A percentile compares a stretch with the other conserved stretches of the same genome.
phyloP scores from a whole-genome alignment of 2,113 vertebrate genomes.

The Panthera leo region DNA sequence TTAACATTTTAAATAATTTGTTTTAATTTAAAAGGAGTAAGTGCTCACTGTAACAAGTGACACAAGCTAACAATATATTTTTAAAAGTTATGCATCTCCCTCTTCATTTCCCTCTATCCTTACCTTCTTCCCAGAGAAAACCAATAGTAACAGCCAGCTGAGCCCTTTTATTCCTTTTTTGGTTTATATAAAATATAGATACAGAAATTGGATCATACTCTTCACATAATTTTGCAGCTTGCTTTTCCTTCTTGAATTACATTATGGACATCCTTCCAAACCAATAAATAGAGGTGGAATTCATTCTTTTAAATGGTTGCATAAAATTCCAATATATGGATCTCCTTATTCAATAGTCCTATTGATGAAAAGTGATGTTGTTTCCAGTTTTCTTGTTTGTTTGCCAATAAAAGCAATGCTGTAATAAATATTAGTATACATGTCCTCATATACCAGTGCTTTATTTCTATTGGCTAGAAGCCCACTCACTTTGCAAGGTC shows the following conservation, averaged over 20 bases:
- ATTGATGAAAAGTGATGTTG: slow-evolving; percentile 4
- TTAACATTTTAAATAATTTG: slow-evolving; percentile 18
- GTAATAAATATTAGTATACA: slow-evolving; percentile 31
- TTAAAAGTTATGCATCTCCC: neutral
- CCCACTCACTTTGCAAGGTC: neutral
- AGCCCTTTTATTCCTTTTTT: neutral
- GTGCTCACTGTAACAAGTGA: neutral
- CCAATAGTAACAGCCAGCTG: neutral
- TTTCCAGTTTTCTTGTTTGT: slow-evolving; percentile 26
- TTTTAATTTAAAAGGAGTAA: neutral
- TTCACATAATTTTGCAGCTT: slow-evolving; percentile 5
- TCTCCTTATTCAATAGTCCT: slow-evolving; percentile 42
- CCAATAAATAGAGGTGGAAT: neutral
- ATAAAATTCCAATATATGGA: slow-evolving; percentile 42
- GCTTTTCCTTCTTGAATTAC: slow-evolving; percentile 36
- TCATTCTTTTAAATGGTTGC: slow-evolving; percentile 32
- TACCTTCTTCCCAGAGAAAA: neutral
- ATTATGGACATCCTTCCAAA: neutral
- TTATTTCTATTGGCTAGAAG: slow-evolving; percentile 29
- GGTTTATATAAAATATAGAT: neutral
- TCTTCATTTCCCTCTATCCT: neutral
- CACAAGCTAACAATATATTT: neutral
- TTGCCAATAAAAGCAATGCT: slow-evolving; percentile 54
- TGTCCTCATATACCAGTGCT: neutral
- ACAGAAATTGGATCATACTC: neutral